A percentile compares a stretch with the other conserved stretches of the same genome.
Conservation (phyloP, 2,888 invertebrate species). For the Catonia carolina region DNA sequence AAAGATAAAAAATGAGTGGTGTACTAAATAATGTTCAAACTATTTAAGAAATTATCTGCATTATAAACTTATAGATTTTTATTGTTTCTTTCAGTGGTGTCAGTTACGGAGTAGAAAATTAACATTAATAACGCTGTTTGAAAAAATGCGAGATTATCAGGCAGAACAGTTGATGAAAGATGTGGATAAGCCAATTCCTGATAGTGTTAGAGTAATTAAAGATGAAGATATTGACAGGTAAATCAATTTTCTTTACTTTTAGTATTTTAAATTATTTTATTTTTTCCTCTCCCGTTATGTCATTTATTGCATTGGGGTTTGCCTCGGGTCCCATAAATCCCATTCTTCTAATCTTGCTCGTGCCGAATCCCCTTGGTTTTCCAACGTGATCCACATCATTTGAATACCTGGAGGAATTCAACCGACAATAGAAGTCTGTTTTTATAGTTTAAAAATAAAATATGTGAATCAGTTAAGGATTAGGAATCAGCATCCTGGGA, state of each 20-base stretch:
- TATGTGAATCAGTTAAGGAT: too few relatives aligned
- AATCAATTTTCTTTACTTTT: conserved; percentile 11
- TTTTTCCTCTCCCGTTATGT: neutral
- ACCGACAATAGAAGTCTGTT: too few relatives aligned
- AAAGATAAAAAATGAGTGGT: too few relatives aligned
- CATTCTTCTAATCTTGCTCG: too few relatives aligned
- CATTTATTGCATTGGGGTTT: neutral
- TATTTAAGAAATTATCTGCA: too few relatives aligned
- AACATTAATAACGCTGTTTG: conserved; percentile 71
- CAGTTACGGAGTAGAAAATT: conserved; percentile 79
- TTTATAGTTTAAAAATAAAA: too few relatives aligned
- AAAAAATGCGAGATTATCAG: conserved; percentile 89
- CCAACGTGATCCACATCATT: too few relatives aligned
- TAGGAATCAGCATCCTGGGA: too few relatives aligned
- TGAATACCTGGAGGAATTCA: too few relatives aligned
- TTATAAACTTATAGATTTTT: neutral
- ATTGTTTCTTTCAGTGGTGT: conserved; percentile 61
- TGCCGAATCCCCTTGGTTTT: too few relatives aligned
- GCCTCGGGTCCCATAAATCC: too few relatives aligned
- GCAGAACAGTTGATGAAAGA: conserved; percentile 72
- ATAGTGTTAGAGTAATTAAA: conserved; percentile 70
- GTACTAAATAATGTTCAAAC: too few relatives aligned
- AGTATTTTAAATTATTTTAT: neutral
- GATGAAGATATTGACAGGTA: conserved; percentile 78
- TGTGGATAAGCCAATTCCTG: conserved; percentile 76